Base-by-base conservation (phyloP, 2,797 vertebrate genomes). In the Megaceryle alcyon region DNA sequence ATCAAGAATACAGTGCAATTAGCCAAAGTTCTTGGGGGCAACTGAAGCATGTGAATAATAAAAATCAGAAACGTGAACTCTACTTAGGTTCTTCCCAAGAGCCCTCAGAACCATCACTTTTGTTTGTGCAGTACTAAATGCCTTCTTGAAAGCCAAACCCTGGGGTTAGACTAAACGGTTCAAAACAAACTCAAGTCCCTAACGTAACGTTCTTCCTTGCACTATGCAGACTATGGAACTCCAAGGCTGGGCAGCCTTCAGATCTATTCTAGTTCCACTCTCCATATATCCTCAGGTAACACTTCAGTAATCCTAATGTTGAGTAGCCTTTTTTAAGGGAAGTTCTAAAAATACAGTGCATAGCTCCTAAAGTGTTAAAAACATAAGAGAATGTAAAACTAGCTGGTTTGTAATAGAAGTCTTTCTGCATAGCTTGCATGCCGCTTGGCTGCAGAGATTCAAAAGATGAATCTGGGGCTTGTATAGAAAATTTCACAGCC, bases 1-100 rank as follows among this genome's bases (percentile, higher is more conserved):
- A 66, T 82, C 80, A 72, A 90, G 51, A 88, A 84, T 76, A 66
- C 51, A 43, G 14, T 18, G 39, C 6, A 12, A 96, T 90, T 79
- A 88, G 63, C 90, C 70, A 63, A 29, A 95, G 66, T 84, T 90
- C 88, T 93, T 64, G 63, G 56, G 69, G n/a, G 63, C 83, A 97
- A 63, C 66, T 43, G 53, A 91, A 88, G 82, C 26, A 48, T 23
- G 12, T 46, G 63, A 66, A 39, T 88, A 90, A 96, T 92, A 88
- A 70, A 91, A 93, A 20, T 81, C 57, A 90, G 70, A 57, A 94
- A 84, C 15, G 28, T 46, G 57, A 92, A 84, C 49, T 57, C 39
- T 59, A 4, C 43, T 76, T 63, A 9, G 18, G 26, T 35, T 82
- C 65, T 86, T 75, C 53, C 76, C 69, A 70, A 81, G 65, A 61